Evolutionary conservation across 2,888 invertebrate genomes (phyloP), one percentile per base, ranked within the genome.

Genomic region (Volucella inflata): DNA sequence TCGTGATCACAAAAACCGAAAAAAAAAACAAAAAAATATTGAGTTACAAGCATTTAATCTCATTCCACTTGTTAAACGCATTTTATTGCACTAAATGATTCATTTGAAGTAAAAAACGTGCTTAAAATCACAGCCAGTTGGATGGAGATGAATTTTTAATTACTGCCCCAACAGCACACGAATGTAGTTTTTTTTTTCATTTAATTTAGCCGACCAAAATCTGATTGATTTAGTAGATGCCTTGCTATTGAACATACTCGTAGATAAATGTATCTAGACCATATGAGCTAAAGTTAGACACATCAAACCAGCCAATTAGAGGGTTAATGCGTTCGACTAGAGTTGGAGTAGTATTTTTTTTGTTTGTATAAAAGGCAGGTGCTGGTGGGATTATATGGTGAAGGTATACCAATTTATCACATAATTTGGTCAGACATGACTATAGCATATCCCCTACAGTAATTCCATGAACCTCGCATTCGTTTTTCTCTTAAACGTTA

Each of bases 71-170:
- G 50, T 42, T 57, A 48, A 72, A 74, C 57, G 53, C 65, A 64
- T 70, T 59, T 57, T 42, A 75, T 16, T 68, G 62, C 53, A 30
- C 12, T 44, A 9, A 14, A 55, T 21, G 40, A 30, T 30, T 30
- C 30, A 30, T 30, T 30, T 3, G 50, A 10, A 4, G 48, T 0
- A 16, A 57, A 78, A 78, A 72, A 72, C 44, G 65, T 74, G 60
- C 53, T 80, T 48, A 67, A 74, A 67, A 57, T 76, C 81, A 70
- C 75, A 72, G 67, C 38, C 40, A 68, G 55, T 70, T 30, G 44
- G 38, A 40, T 70, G 59, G 59, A 70, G 70, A 70, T 71, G 70
- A 70, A 70, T 81, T 76, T 81, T 76, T 81, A 81, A 81, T 81
- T 76, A 70, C 62, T 64, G 44, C 36, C 48, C 36, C 48, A 62